Conservation (phyloP, 2,113 vertebrate species). For the Leucopsar rothschildi region DNA sequence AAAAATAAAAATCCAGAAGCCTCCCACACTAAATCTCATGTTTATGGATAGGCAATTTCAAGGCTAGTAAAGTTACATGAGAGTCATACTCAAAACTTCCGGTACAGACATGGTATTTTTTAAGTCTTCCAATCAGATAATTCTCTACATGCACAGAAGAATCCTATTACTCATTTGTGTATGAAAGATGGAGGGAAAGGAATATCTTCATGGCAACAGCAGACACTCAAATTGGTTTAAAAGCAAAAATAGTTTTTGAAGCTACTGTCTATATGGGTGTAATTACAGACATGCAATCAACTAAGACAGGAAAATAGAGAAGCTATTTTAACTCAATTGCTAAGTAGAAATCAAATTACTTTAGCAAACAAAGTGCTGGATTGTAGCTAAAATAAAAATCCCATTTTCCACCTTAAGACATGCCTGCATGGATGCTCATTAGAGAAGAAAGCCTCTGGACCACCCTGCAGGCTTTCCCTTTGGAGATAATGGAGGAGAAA, state of each 20-base stretch:
- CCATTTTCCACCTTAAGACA: not conserved
- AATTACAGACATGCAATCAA: conserved; percentile 51
- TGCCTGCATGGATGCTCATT: not conserved
- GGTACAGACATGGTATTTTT: not conserved
- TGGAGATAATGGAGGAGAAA: not conserved
- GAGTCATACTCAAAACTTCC: conserved; percentile 48
- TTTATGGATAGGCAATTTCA: conserved; percentile 56
- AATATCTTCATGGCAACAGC: conserved; percentile 49
- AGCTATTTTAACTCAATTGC: conserved; percentile 56
- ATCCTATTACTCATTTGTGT: not conserved
- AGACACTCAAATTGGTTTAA: conserved; percentile 24
- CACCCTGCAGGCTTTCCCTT: not conserved
- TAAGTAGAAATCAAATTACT: conserved; percentile 54
- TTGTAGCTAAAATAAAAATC: conserved; percentile 20
- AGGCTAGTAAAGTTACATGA: conserved; percentile 50
- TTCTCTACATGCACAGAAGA: not conserved
- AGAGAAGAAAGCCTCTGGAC: not conserved
- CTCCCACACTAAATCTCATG: conserved; percentile 56
- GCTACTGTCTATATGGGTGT: conserved; percentile 37
- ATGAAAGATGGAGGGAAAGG: not conserved
- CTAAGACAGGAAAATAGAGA: conserved; percentile 46
- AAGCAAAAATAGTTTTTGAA: conserved; percentile 46
- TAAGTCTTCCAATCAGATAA: conserved; percentile 1
- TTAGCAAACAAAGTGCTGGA: conserved; percentile 4
- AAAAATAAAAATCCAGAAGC: not conserved